phyloP scores from a whole-genome alignment of 2,888 invertebrate genomes.

The Nemotelus pantherinus region DNA sequence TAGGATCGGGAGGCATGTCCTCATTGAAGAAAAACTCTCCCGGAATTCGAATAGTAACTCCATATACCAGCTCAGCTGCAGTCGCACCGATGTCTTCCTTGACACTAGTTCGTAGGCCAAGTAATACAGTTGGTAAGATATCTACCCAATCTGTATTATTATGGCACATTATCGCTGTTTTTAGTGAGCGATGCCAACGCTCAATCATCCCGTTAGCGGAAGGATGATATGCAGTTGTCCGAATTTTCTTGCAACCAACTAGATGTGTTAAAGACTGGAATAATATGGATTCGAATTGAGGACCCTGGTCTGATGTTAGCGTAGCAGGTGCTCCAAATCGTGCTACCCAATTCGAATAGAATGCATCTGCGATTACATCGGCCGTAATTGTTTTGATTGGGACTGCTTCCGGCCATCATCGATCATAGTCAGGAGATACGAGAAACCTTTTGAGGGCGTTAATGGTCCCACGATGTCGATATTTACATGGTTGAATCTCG shows the following conservation, averaged over 20 bases:
- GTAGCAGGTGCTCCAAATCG: constrained; percentile 63
- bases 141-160: too few species aligned
- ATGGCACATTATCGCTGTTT: too few species aligned
- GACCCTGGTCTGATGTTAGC: too few species aligned
- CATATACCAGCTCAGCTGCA: not conserved
- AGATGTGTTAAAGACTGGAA: too few species aligned
- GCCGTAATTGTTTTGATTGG: constrained; percentile 53
- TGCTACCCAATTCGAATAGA: constrained; percentile 61
- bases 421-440: constrained; percentile 57
- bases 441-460: constrained; percentile 53
- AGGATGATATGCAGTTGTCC: constrained; percentile 60
- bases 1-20: too few species aligned
- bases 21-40: too few species aligned
- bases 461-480: constrained; percentile 64
- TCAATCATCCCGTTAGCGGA: constrained; percentile 62
- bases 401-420: too few species aligned
- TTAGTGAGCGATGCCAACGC: constrained; percentile 58
- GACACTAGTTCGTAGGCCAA: too few species aligned
- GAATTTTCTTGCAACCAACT: too few species aligned
- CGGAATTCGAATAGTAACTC: too few species aligned
- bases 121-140: too few species aligned
- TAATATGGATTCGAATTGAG: too few species aligned
- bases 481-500: constrained; percentile 57
- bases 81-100: constrained; percentile 9
- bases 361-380: constrained; percentile 55